Evolutionary conservation across 2,797 vertebrate genomes (phyloP).

Genomic region (Sebastes variabilis): DNA sequence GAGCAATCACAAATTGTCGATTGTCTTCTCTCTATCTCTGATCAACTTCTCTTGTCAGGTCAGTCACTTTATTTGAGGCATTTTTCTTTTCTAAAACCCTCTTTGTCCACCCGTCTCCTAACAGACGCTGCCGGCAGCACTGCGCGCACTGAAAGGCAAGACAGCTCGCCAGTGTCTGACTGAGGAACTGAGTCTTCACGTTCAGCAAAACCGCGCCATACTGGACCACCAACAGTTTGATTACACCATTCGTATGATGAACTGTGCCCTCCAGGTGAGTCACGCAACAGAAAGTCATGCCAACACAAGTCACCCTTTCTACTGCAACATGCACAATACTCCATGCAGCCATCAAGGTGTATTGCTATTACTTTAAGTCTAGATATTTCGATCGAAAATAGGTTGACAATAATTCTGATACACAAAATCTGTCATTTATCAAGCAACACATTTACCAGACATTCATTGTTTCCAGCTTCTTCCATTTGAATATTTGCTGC

Average conservation of each 20-base stretch:
- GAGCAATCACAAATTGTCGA: neutral
- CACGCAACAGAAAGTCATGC: neutral
- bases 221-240: constrained; percentile 99
- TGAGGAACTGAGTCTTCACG: constrained; percentile 91
- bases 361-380: neutral
- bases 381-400: neutral
- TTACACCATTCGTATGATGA: constrained; percentile 96
- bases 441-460: neutral
- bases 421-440: neutral
- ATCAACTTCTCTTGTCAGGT: neutral
- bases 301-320: neutral
- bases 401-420: neutral
- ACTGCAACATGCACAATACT: neutral
- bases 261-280: constrained; percentile 95
- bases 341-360: neutral
- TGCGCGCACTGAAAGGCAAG: constrained; percentile 96
- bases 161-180: constrained; percentile 95
- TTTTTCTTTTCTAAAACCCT: neutral
- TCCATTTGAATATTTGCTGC: neutral
- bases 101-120: neutral
- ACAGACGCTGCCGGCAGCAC: constrained; percentile 93
- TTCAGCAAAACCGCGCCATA: constrained; percentile 95
- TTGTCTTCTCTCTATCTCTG: neutral
- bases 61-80: neutral
- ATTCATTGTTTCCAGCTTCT: neutral